Evolutionary conservation across 2,113 vertebrate species (phyloP).

Genomic region (Platycercus adscitus): DNA sequence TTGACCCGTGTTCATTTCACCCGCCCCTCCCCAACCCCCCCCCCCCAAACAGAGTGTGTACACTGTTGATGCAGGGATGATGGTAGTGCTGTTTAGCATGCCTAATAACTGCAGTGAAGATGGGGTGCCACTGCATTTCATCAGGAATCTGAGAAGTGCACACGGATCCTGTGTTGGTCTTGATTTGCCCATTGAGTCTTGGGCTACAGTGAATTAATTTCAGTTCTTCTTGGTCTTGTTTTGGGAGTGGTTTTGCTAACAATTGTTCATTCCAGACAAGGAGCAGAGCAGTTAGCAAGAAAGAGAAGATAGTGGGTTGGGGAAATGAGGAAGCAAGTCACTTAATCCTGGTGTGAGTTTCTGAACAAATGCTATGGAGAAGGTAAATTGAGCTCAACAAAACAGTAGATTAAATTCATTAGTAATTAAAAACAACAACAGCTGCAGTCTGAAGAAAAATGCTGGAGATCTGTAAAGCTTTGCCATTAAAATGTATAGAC

Average conservation of each 20-base stretch:
- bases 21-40: no score
- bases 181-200: background rate
- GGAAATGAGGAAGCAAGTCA: slow-evolving; percentile 21
- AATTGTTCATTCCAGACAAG: background rate
- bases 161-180: background rate
- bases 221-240: background rate
- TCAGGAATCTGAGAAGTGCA: background rate
- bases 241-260: background rate
- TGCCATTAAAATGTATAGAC: slow-evolving; percentile 62
- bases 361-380: slow-evolving; percentile 67
- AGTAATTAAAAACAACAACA: slow-evolving; percentile 76
- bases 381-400: slow-evolving; percentile 75
- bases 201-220: background rate
- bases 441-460: slow-evolving; percentile 59
- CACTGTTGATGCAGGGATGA: background rate
- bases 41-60: background rate
- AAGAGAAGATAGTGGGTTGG: background rate
- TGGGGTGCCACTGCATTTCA: background rate
- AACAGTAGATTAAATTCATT: slow-evolving; percentile 73
- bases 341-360: slow-evolving; percentile 53
- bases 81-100: background rate
- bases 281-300: background rate
- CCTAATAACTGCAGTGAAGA: background rate
- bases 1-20: no score
- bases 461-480: slow-evolving; percentile 40